These are phyloP conservation scores for Cyprichromis sp. DNA, from an alignment of 2,113 vertebrate species.

Conservation along the genomic window DNA sequence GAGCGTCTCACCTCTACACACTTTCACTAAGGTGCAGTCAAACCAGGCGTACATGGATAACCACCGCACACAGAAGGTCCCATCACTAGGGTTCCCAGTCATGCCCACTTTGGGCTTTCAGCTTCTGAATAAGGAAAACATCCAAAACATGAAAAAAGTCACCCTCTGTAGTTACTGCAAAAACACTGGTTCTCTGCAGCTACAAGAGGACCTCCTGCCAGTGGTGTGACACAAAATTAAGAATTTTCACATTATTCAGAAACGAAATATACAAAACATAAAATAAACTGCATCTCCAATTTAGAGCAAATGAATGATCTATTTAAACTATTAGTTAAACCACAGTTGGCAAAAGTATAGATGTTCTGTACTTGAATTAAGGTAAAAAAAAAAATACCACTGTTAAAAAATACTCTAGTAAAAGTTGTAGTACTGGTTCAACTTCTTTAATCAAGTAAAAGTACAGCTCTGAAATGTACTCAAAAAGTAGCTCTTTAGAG, in stretches of 20 bases:
- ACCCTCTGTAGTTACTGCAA: not conserved
- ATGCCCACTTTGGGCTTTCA: not conserved
- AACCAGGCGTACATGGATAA: not conserved
- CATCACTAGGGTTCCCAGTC: not conserved
- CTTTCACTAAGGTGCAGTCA: not conserved
- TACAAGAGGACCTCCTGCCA: not conserved
- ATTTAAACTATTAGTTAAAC: not conserved
- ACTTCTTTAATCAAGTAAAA: not conserved
- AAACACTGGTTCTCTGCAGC: not conserved
- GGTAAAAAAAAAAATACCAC: not conserved
- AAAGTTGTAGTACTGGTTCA: not conserved
- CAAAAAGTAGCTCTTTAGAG: not conserved
- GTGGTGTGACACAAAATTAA: not conserved
- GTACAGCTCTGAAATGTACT: not conserved
- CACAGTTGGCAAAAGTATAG: not conserved
- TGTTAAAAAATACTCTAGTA: not conserved
- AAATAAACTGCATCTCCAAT: not conserved
- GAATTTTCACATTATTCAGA: not conserved
- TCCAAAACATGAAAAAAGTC: not conserved
- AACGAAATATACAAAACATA: not conserved
- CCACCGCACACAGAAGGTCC: not conserved
- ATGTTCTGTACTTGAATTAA: not conserved
- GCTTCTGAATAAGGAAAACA: not conserved
- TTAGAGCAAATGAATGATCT: not conserved
- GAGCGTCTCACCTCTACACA: not conserved